Evolutionary conservation across 1,140 invertebrate species (phyloP).

Genomic region (Drosophila sp.): DNA sequence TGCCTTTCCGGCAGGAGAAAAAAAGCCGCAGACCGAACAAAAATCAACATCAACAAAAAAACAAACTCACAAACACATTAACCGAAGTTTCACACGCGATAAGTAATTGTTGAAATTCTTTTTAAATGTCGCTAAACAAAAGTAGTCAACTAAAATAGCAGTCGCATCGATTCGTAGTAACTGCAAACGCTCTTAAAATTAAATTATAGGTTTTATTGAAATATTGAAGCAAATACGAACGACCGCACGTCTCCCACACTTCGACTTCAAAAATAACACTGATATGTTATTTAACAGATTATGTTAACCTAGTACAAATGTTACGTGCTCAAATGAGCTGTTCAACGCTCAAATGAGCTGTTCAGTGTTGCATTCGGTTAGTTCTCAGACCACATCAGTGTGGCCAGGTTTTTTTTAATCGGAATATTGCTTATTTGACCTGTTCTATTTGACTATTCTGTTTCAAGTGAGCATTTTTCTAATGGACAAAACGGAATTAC

Average conservation of each 20-base stretch:
- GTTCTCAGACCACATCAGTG: background rate
- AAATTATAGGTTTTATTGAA: constrained; percentile 35
- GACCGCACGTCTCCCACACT: constrained; percentile 21
- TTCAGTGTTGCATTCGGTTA: background rate
- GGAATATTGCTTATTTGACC: no score
- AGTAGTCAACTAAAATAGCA: constrained; percentile 22
- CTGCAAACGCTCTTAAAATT: constrained; percentile 24
- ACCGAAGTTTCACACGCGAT: constrained; percentile 39
- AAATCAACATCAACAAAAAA: constrained; percentile 26
- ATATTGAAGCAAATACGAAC: constrained; percentile 11
- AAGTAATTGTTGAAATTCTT: constrained; percentile 12
- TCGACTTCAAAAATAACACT: constrained; percentile 38
- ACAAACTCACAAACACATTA: constrained; percentile 35
- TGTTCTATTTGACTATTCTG: no score
- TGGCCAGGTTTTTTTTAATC: no score
- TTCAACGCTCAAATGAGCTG: constrained; percentile 37
- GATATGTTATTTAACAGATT: constrained; percentile 23
- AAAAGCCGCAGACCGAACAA: constrained; percentile 16
- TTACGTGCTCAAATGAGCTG: constrained; percentile 33
- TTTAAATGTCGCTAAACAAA: constrained; percentile 41
- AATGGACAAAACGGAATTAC: no score
- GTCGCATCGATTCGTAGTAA: background rate
- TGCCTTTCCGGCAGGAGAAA: constrained; percentile 20
- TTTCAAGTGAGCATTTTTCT: no score
- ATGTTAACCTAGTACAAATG: constrained; percentile 17